phyloP scores from a whole-genome alignment of 2,797 vertebrate genomes.

The Myotis findleyi region DNA sequence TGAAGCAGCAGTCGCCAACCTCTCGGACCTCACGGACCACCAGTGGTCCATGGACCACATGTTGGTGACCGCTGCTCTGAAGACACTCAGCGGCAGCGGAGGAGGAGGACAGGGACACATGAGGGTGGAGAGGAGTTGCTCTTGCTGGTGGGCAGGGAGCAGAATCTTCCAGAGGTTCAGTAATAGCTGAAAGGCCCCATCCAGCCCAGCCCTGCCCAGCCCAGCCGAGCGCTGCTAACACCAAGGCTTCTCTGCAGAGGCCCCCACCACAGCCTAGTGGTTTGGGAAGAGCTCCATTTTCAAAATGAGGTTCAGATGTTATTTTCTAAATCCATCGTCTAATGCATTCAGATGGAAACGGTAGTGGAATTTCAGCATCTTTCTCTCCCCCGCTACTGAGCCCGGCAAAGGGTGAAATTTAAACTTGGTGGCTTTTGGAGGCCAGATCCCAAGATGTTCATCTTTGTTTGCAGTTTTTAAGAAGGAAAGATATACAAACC shows the following conservation, averaged over 20 bases:
- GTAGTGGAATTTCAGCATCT: not conserved
- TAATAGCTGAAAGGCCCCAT: not conserved
- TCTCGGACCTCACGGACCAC: no score
- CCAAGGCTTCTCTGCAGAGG: not conserved
- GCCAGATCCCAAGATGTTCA: not conserved
- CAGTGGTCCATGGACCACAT: no score
- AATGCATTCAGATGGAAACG: not conserved
- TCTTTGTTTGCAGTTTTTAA: constrained; percentile 21
- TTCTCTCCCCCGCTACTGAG: not conserved
- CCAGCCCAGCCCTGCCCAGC: not conserved
- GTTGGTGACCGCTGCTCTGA: not conserved
- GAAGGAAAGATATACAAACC: constrained; percentile 7
- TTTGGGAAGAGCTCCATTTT: constrained; percentile 66
- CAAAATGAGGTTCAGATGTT: constrained; percentile 76
- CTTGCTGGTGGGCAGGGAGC: not conserved
- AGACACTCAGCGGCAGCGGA: not conserved
- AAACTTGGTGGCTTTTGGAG: not conserved
- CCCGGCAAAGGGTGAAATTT: not conserved
- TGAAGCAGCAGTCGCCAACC: no score
- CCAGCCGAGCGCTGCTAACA: not conserved
- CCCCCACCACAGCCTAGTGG: not conserved
- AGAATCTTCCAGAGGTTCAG: not conserved
- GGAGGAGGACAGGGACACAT: not conserved
- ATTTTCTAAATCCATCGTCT: constrained; percentile 51
- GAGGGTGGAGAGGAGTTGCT: not conserved